Conservation (phyloP, 2,797 vertebrate species). For the Gambelia wislizenii region DNA sequence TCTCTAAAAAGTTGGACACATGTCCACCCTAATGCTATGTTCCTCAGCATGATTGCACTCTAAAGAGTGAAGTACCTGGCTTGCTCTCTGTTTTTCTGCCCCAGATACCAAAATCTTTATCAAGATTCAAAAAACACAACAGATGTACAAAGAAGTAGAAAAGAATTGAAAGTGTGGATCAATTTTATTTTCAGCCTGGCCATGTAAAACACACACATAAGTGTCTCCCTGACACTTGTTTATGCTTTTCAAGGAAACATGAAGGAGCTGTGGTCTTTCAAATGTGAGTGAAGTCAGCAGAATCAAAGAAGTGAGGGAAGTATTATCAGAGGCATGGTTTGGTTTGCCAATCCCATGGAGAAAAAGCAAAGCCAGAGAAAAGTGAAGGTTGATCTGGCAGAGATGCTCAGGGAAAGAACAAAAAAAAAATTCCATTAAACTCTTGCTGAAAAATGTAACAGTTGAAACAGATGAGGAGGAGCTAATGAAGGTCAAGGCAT, state of each 20-base stretch:
- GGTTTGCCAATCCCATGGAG: not conserved
- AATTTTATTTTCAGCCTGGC: not conserved
- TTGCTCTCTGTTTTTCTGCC: not conserved
- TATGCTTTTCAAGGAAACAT: not conserved
- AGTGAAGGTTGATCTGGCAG: not conserved
- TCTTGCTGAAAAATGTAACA: constrained; percentile 14
- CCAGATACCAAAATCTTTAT: not conserved
- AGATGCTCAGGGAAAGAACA: not conserved
- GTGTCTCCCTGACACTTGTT: not conserved
- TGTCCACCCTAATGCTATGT: too few species aligned
- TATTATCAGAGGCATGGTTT: not conserved
- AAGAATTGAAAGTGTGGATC: not conserved
- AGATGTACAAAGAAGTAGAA: not conserved
- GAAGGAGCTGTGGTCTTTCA: not conserved
- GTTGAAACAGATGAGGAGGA: not conserved
- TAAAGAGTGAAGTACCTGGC: not conserved
- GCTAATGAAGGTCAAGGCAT: constrained; percentile 22
- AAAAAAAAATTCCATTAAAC: not conserved
- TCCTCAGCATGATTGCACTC: not conserved
- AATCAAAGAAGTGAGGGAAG: not conserved
- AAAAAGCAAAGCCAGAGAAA: not conserved
- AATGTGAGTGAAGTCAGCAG: not conserved
- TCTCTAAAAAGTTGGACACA: not conserved
- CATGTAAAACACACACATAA: not conserved
- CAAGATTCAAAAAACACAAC: not conserved